A percentile compares a stretch with the other conserved stretches of the same genome.
Evolutionary conservation across 30 jellyfish, hydroid and myxozoan species (phyloP).

Genomic region (Rhopilema esculentum): DNA sequence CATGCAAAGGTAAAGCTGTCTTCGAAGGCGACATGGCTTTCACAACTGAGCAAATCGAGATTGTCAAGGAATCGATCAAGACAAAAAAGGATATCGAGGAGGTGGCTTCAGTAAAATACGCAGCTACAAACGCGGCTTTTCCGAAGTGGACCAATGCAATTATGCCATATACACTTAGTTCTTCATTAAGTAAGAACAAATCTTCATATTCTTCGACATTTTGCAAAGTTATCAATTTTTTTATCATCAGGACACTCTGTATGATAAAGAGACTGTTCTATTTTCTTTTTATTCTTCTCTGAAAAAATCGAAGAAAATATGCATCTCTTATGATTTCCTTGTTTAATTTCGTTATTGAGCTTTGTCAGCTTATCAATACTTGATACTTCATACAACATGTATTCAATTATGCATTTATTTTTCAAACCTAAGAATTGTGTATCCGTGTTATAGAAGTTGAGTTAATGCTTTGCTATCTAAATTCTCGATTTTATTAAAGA

Average conservation of each 20-base stretch:
- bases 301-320: too few species aligned
- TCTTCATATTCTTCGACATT: neutral
- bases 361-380: too few species aligned
- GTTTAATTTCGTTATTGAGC: too few species aligned
- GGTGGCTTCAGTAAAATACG: conserved; percentile 32
- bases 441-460: too few species aligned
- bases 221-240: neutral
- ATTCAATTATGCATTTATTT: too few species aligned
- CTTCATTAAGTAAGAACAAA: conserved; percentile 3
- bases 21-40: conserved; percentile 78
- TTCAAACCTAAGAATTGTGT: too few species aligned
- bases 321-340: too few species aligned
- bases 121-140: conserved; percentile 55
- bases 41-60: conserved; percentile 21
- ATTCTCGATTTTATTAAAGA: too few species aligned
- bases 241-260: neutral
- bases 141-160: conserved; percentile 68
- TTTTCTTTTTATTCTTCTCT: too few species aligned
- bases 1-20: neutral
- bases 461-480: too few species aligned
- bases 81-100: conserved; percentile 26
- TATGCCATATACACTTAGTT: conserved; percentile 51
- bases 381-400: too few species aligned
- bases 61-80: conserved; percentile 48
- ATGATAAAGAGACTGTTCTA: too few species aligned